phyloP scores from a whole-genome alignment of 2,113 vertebrate genomes.

The Nesoenas mayeri region DNA sequence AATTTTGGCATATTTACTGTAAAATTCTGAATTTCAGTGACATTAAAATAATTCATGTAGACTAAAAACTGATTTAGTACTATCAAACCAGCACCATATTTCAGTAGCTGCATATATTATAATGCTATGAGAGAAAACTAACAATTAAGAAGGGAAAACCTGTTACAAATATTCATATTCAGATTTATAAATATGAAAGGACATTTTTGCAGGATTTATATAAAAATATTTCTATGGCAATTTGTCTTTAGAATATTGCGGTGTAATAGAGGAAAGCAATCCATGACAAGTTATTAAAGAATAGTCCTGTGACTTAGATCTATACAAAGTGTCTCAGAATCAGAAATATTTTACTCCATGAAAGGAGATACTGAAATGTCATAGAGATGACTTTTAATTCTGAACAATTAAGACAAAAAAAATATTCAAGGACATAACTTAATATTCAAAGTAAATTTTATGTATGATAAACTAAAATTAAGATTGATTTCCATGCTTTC shows the following conservation, averaged over 20 bases:
- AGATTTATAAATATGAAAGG: not conserved
- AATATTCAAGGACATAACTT: not conserved
- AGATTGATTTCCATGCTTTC: not conserved
- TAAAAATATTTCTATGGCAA: not conserved
- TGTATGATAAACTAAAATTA: not conserved
- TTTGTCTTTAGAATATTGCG: not conserved
- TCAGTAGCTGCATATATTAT: not conserved
- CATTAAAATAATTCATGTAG: not conserved
- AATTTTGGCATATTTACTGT: not conserved
- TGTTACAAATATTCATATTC: not conserved
- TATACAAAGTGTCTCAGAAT: not conserved
- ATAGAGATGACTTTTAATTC: not conserved
- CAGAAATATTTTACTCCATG: not conserved
- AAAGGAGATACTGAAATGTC: not conserved
- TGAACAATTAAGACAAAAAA: not conserved
- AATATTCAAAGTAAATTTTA: not conserved
- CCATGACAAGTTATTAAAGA: not conserved
- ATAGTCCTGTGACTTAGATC: not conserved
- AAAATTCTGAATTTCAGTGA: not conserved
- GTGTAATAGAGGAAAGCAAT: not conserved
- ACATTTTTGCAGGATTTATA: not conserved
- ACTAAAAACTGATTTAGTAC: not conserved
- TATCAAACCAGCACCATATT: not conserved
- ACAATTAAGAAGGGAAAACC: not conserved
- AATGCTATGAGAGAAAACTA: not conserved